A percentile compares a stretch with the other conserved stretches of the same genome.
Evolutionary conservation across 23 tunicate species (phyloP).

Genomic region (Clavelina lepadiformis): DNA sequence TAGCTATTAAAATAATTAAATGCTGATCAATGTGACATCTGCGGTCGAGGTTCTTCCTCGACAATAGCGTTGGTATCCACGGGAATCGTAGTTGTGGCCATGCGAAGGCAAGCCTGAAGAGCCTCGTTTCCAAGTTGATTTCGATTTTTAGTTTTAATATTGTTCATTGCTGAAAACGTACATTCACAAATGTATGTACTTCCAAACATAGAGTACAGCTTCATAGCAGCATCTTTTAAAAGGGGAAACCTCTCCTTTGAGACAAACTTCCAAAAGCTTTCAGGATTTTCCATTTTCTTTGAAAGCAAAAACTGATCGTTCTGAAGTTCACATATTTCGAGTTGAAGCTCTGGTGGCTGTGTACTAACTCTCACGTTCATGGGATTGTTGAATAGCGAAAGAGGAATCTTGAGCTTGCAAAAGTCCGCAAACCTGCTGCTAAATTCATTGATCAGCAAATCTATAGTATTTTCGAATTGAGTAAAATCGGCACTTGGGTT

Average conservation of each 20-base stretch:
- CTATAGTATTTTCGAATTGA: constrained; percentile 3
- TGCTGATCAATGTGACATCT: no score
- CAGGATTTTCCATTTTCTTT: constrained; percentile 6
- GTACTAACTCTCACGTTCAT: constrained; percentile 8
- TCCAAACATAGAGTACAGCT: no score
- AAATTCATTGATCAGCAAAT: not conserved
- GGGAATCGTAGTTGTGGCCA: no score
- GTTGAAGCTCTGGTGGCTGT: constrained; percentile 17
- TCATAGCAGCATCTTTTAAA: no score
- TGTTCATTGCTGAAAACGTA: no score
- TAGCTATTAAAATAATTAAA: no score
- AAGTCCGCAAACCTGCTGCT: constrained; percentile 1
- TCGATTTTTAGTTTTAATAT: no score
- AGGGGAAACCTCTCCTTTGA: constrained; percentile 21
- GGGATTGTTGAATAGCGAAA: constrained; percentile 17
- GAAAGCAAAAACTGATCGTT: not conserved
- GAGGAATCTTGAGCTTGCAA: constrained; percentile 3
- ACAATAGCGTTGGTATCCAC: no score
- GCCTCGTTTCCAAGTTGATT: no score
- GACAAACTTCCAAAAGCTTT: constrained; percentile 18
- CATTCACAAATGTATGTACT: no score
- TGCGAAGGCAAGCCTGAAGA: no score
- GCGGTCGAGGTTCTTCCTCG: no score
- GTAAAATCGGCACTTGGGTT: constrained; percentile 15
- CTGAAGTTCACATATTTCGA: constrained; percentile 20